phyloP scores from a whole-genome alignment of 2,888 invertebrate species.

The Brachyptera risi region DNA sequence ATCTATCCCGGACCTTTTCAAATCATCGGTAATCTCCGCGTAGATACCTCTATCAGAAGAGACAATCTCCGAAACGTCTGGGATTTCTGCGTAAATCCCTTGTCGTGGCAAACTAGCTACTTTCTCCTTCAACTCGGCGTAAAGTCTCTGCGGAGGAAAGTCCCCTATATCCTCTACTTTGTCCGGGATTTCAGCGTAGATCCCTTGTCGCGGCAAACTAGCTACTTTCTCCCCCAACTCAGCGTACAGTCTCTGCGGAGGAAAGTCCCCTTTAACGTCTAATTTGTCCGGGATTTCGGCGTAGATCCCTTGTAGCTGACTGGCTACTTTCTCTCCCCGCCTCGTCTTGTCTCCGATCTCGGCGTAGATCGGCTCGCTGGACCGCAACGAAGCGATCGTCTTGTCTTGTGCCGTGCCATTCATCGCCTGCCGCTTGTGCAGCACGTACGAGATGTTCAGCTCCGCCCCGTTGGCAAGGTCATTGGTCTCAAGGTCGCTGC shows the following conservation, averaged over 20 bases:
- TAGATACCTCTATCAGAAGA: background rate
- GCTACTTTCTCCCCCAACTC: constrained; percentile 34
- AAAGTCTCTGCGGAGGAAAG: constrained; percentile 16
- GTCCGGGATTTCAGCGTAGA: background rate
- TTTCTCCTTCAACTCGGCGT: constrained; percentile 40
- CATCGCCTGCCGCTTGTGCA: constrained; percentile 81
- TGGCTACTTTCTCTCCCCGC: background rate
- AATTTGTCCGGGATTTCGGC: background rate
- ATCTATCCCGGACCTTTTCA: constrained; percentile 5
- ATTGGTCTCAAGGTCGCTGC: constrained; percentile 62
- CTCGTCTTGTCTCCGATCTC: too few relatives aligned
- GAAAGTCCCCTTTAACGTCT: too few relatives aligned
- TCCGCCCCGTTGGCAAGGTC: constrained; percentile 49
- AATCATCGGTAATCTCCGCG: constrained; percentile 10
- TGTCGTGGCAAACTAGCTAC: background rate
- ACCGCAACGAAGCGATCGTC: too few relatives aligned
- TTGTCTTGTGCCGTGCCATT: constrained; percentile 70
- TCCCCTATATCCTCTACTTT: too few relatives aligned
- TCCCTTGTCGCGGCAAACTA: background rate
- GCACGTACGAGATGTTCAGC: constrained; percentile 75
- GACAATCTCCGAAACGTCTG: background rate
- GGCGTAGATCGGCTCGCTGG: constrained; percentile 40
- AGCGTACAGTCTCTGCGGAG: constrained; percentile 38
- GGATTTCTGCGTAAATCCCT: constrained; percentile 7
- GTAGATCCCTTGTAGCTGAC: background rate